Base-by-base conservation (phyloP, 2,797 vertebrate species). In the Simalia tracyae region DNA sequence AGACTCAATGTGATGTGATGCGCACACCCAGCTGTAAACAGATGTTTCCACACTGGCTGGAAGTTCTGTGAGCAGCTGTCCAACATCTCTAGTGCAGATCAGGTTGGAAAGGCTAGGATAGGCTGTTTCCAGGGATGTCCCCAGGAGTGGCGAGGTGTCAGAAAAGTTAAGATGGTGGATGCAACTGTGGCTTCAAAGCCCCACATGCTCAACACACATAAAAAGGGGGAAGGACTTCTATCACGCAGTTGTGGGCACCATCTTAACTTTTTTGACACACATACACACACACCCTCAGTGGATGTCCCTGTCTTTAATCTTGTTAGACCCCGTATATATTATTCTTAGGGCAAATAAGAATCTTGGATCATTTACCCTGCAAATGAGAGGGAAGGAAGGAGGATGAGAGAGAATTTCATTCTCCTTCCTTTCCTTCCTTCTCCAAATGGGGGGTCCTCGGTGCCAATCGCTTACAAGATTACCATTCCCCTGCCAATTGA, bases 401-500 rank as follows among this genome's bases (percentile, higher is more conserved):
- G 0, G 24, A 24, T 1, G 1, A 4, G 3, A 36, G 1, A 31
- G 5, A 68, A 56, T n/a, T 66, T 10, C 84, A 84, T 56, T 26
- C 59, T 89, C 42, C 84, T 17, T 14, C 17, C 66, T 12, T 36
- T 28, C 56, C 22, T 60, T 5, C 84, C 54, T 42, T 68, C 88
- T 42, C 81, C 61, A 15, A 84, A 94, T 22, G 36, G 5, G 57
- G 87, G 59, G 15, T 36, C 5, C 8, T 15, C 15, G 0, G 0
- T 0, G 9, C 94, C 94, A 93, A 94, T 91, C 93, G 1, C 1
- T 0, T 4, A 59, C 66, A 87, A 86, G 91, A 92, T 91, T 89
- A 72, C 81, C 88, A 4, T 57, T 31, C 93, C 50, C 22, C 64
- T 93, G 91, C 91, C 94, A 92, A 91, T 12, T 95, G 97, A 96